These are phyloP conservation scores for Dexiosoma caninum DNA, from an alignment of 2,888 invertebrate genomes.

Conservation along the genomic window DNA sequence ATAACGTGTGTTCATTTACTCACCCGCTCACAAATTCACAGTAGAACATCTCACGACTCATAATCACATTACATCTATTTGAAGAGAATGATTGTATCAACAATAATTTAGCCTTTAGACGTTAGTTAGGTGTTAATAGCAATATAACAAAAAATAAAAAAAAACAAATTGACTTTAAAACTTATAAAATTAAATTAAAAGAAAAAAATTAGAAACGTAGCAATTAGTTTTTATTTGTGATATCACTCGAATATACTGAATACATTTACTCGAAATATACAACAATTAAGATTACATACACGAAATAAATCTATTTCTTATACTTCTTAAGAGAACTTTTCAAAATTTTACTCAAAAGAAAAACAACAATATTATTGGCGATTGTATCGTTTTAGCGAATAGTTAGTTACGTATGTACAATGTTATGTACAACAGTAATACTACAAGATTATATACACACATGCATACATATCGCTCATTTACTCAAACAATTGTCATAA, in stretches of 20 bases:
- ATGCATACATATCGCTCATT: background rate
- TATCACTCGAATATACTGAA: constrained; percentile 41
- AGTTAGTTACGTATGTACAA: constrained; percentile 20
- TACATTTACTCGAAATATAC: constrained; percentile 37
- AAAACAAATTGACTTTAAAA: constrained; percentile 26
- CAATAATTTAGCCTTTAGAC: constrained; percentile 59
- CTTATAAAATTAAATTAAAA: constrained; percentile 32
- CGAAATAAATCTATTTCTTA: constrained; percentile 24
- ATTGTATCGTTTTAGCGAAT: too few relatives aligned
- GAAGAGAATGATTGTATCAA: constrained; percentile 61
- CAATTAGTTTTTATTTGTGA: constrained; percentile 56
- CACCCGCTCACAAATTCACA: constrained; percentile 15
- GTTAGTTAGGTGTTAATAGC: constrained; percentile 57
- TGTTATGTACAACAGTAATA: constrained; percentile 27
- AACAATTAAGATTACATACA: constrained; percentile 17
- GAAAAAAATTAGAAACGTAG: constrained; percentile 12
- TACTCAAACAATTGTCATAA: constrained; percentile 21
- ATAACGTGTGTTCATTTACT: constrained; percentile 49
- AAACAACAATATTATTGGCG: constrained; percentile 2
- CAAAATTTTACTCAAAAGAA: constrained; percentile 37
- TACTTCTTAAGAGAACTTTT: constrained; percentile 18
- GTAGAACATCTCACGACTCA: constrained; percentile 2
- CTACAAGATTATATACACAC: constrained; percentile 6
- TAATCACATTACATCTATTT: constrained; percentile 22
- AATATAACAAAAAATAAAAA: constrained; percentile 31